Base-by-base conservation (phyloP, 2,113 vertebrate genomes). In the Galeopterus variegatus region DNA sequence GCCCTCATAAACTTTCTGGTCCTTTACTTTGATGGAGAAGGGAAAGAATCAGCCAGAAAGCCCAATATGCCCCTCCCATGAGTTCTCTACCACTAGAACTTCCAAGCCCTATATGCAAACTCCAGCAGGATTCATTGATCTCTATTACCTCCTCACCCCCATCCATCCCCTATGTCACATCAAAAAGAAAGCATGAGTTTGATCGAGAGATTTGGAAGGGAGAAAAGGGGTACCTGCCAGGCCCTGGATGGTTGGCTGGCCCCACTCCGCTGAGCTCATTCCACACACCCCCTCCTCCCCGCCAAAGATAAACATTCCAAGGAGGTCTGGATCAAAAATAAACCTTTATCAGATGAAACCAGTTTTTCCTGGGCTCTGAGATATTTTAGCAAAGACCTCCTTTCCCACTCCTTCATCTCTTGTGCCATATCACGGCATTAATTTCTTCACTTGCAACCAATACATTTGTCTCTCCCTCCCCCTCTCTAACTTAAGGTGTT, bases 281-380 rank as follows among this genome's bases (percentile, higher is more conserved):
- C 87, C 31, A 41, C 41, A 41, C 41, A 41, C 62, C 83, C 93
- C 41, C 23, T 48, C 19, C 67, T 62, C 92, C 84, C 90, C 56
- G 3, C 67, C 56, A 94, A 96, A 97, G 90, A 98, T 70, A 98
- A 98, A 98, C 98, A 98, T 98, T 98, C 98, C 97, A 98, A 97
- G 90, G 96, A 97, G 96, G 96, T 96, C 96, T 97, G 96, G 67
- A 94, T 97, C 97, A 96, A 98, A 98, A 98, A 98, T 98, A 98
- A 97, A 96, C 96, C 90, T 93, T 98, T 98, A 98, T 98, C 98
- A 98, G 98, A 98, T 98, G 83, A 95, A 97, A 73, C 76, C 8
- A 65, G 96, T 56, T 97, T 97, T 97, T 90, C 86, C 95, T 92
- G 96, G 96, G 93, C 84, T 96, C 92, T 23, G 89, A 96, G 92